Evolutionary conservation across 2,113 vertebrate species (phyloP), one percentile per base, ranked within the genome.

Genomic region (Penelope pileata): DNA sequence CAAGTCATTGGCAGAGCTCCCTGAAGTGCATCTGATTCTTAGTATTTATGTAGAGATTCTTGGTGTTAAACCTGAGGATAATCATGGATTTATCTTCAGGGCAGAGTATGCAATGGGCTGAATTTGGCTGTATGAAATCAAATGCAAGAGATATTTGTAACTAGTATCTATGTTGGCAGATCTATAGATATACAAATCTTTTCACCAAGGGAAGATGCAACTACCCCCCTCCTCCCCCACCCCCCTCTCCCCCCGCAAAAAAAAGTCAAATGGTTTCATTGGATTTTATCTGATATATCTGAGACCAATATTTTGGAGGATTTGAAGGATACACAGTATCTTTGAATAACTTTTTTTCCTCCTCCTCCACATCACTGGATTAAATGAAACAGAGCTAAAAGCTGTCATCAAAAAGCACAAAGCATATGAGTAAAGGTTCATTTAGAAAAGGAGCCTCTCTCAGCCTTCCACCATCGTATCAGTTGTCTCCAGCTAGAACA

Each of bases 321-420:
- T 29, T 47, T 83, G 24, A n/a, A 0, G 0, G 16, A 16, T 26
- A 13, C 29, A 11, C 27, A 11, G 14, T 59, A 4, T 38, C 82
- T 68, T 94, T 32, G 78, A 59, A 48, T n/a, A 40, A 21, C 6
- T 14, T 0, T 12, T 14, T 60, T 82, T 82, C 68, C 69, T n/a
- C 26, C 22, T 50, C 48, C 54, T n/a, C 24, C 5, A 1, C 23
- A 10, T 80, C 10, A 36, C 43, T 72, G 43, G 9, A 30, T 83
- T 82, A 70, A 85, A 64, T 27, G 19, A 63, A 32, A 27, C 27
- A n/a, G 18, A 69, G 9, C 21, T 6, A 0, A 60, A 51, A 69
- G 8, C 21, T 6, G 0, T 56, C 56, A 48, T 68, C 3, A 51
- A 68, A 85, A 67, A 64, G 27, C 3, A 0, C 67, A 24, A 67